Base-by-base conservation (phyloP, 2,888 invertebrate species). In the Tipula confusa region DNA sequence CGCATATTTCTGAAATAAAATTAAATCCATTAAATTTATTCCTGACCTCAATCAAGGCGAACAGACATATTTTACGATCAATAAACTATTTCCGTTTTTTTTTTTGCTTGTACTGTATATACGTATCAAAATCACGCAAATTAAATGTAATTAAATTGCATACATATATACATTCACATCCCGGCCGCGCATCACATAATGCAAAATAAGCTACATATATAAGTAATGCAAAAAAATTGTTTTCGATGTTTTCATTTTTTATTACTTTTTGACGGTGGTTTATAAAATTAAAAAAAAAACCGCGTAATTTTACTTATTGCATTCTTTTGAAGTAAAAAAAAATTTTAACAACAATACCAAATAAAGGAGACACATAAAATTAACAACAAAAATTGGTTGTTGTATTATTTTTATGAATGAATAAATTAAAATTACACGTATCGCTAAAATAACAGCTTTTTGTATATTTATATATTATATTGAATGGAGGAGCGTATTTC, bases 41-140 rank as follows among this genome's bases (percentile, higher is more conserved):
- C 64, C 64, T 64, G 64, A 64, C 64, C 64, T 64, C 64, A 64
- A 64, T 64, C 64, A 64, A 64, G 64, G 64, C 64, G 64, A 6
- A 64, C 64, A 64, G 64, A 64, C 64, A 64, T 64, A 64, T 64
- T 64, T 64, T 64, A 64, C 24, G 64, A 64, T 64, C 64, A 64
- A 64, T 64, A 64, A 64, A 64, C 64, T 64, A 24, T 64, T 64
- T 64, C 64, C 64, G 64, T 64, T 64, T n/a, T n/a, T n/a, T n/a
- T n/a, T n/a, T n/a, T n/a, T n/a, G n/a, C n/a, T n/a, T 64, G 64
- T 24, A 64, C 11, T 64, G 64, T 64, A n/a, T n/a, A n/a, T n/a
- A 18, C 24, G 64, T 64, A 24, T 64, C 64, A 9, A 64, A n/a
- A 64, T 64, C 64, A 64, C 64, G 24, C 64, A 64, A 64, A 64